Percentiles rank a stretch among this genome's conserved stretches.
Evolutionary conservation across 2,797 vertebrate species (phyloP).

Genomic region (Bradypus variegatus): DNA sequence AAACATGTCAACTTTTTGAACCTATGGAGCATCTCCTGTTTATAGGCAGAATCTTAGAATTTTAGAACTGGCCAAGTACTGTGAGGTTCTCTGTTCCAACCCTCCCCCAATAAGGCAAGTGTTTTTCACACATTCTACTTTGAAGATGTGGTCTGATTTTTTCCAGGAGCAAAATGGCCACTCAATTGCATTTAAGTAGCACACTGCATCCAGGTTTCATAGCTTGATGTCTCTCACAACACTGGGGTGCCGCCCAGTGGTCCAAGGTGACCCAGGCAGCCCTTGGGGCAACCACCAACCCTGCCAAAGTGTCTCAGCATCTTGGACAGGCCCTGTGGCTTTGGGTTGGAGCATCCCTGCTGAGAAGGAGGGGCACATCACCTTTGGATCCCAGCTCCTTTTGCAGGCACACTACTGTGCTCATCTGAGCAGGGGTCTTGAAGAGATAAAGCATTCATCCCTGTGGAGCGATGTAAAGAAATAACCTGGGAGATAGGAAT

Average conservation of each 20-base stretch:
- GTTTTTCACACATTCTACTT: background rate
- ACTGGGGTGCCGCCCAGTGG: background rate
- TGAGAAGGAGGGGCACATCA: background rate
- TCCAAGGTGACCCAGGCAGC: background rate
- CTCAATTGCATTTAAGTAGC: background rate
- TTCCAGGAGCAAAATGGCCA: background rate
- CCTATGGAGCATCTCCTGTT: background rate
- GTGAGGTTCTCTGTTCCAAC: background rate
- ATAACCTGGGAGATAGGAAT: background rate
- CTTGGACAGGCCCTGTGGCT: background rate
- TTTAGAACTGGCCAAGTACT: background rate
- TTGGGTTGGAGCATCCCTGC: too few species aligned
- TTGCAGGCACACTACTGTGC: background rate
- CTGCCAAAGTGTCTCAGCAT: background rate
- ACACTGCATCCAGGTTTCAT: background rate
- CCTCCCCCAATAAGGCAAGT: too few species aligned
- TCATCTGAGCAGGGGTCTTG: background rate
- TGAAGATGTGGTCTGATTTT: background rate
- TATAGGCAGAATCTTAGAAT: background rate
- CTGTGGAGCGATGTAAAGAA: background rate
- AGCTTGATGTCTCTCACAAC: background rate
- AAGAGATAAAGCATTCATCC: background rate
- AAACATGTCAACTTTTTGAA: background rate
- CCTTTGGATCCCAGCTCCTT: background rate
- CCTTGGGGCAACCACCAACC: too few species aligned